Conservation (phyloP, 2,797 vertebrate genomes). For the Oreonectes daqikongensis region DNA sequence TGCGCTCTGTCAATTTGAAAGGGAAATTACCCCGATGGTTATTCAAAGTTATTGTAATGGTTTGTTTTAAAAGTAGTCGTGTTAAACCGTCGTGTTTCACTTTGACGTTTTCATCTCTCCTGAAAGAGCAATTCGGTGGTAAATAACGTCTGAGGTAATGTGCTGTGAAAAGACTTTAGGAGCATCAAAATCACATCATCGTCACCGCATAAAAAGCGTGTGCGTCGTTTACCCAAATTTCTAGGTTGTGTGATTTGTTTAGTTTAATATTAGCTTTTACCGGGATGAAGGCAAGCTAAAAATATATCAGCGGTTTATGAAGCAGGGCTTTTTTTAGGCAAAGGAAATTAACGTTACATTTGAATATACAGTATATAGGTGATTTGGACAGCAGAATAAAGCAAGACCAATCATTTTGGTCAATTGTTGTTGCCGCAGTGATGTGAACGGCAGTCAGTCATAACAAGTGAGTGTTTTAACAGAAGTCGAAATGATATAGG, state of each 20-base stretch:
- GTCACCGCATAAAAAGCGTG: background rate
- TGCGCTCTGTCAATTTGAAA: slow-evolving; percentile 21
- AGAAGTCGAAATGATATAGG: too few relatives aligned
- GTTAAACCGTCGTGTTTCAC: slow-evolving; percentile 34
- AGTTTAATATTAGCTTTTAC: background rate
- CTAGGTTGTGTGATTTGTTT: background rate
- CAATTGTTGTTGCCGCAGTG: too few relatives aligned
- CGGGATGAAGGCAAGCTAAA: background rate
- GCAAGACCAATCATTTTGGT: background rate
- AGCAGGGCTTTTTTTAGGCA: background rate
- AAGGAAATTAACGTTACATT: background rate
- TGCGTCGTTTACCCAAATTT: background rate
- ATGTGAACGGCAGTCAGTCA: too few relatives aligned
- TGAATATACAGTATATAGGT: background rate
- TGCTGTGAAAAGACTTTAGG: slow-evolving; percentile 28
- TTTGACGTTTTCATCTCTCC: slow-evolving; percentile 42
- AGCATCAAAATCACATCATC: slow-evolving; percentile 38
- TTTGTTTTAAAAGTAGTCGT: slow-evolving; percentile 39
- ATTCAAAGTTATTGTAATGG: slow-evolving; percentile 39
- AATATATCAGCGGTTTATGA: background rate
- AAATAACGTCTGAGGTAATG: slow-evolving; percentile 40
- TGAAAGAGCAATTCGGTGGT: slow-evolving; percentile 20
- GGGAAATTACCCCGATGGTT: slow-evolving; percentile 35
- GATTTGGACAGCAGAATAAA: background rate
- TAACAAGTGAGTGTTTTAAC: too few relatives aligned